Conservation (phyloP, 2,113 vertebrate genomes). For the Sciurus niger region DNA sequence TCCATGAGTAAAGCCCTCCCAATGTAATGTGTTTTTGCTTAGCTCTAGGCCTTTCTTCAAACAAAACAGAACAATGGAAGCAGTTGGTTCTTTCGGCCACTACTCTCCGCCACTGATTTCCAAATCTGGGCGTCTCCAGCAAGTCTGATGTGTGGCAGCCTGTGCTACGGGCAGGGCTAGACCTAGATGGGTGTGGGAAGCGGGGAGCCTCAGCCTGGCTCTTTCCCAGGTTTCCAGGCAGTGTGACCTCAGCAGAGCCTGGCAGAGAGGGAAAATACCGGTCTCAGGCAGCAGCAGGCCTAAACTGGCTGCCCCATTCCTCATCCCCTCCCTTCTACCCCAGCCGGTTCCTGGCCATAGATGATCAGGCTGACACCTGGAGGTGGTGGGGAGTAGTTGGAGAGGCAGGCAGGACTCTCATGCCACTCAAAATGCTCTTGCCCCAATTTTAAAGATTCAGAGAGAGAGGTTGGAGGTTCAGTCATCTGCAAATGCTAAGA, state of each 20-base stretch:
- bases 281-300: background rate
- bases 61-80: slow-evolving; percentile 19
- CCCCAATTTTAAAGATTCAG: background rate
- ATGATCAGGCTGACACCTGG: background rate
- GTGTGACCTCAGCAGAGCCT: background rate
- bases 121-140: background rate
- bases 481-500: background rate
- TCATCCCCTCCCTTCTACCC: background rate
- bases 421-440: background rate
- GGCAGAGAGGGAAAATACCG: background rate
- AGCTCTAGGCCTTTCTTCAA: background rate
- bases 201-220: background rate
- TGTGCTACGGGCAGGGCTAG: background rate
- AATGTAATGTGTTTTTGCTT: background rate
- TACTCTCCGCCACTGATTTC: background rate
- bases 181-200: background rate
- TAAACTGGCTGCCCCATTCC: background rate
- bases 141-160: background rate
- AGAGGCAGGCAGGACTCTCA: background rate
- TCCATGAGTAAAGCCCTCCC: background rate
- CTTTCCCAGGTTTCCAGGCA: background rate
- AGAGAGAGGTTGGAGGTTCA: background rate
- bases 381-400: background rate
- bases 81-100: background rate
- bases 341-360: background rate